These are phyloP conservation scores for Sarcophaga caerulescens DNA, from an alignment of 2,888 invertebrate species.

Conservation along the genomic window DNA sequence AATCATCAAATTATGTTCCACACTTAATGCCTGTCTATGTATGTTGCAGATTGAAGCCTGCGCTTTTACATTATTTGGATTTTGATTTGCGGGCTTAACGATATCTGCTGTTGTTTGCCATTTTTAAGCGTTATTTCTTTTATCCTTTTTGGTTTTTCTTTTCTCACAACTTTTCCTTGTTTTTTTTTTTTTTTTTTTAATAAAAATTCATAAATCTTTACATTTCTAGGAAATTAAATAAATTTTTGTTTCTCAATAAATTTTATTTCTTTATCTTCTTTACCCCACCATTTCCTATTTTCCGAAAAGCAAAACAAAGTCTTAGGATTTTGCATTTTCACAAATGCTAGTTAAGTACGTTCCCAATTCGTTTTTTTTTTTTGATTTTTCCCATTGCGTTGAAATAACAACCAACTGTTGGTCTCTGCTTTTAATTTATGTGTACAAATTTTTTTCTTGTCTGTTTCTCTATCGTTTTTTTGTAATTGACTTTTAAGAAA, in stretches of 20 bases:
- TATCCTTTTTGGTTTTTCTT: background rate
- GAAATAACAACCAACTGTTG: conserved; percentile 64
- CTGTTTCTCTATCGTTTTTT: background rate
- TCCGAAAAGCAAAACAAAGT: conserved; percentile 8
- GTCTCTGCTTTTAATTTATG: conserved; percentile 28
- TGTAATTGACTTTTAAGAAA: background rate
- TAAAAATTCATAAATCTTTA: conserved; percentile 30
- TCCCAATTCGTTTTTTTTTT: background rate
- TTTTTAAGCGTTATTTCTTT: background rate
- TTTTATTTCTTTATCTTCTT: background rate
- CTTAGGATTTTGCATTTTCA: conserved; percentile 20
- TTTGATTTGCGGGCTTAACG: conserved; percentile 4
- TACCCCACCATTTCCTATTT: background rate
- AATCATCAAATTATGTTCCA: conserved; percentile 48
- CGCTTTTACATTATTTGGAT: conserved; percentile 7
- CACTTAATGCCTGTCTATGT: conserved; percentile 16
- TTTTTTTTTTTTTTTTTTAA: background rate
- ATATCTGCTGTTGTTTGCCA: too few relatives aligned
- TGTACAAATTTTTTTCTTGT: background rate
- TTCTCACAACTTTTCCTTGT: background rate
- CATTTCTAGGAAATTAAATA: conserved; percentile 47
- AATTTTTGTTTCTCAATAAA: conserved; percentile 21
- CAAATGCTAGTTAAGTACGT: conserved; percentile 10
- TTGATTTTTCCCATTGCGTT: background rate
- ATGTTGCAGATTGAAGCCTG: conserved; percentile 31